phyloP scores from a whole-genome alignment of 2,113 vertebrate genomes.

The Oncorhynchus mykiss region DNA sequence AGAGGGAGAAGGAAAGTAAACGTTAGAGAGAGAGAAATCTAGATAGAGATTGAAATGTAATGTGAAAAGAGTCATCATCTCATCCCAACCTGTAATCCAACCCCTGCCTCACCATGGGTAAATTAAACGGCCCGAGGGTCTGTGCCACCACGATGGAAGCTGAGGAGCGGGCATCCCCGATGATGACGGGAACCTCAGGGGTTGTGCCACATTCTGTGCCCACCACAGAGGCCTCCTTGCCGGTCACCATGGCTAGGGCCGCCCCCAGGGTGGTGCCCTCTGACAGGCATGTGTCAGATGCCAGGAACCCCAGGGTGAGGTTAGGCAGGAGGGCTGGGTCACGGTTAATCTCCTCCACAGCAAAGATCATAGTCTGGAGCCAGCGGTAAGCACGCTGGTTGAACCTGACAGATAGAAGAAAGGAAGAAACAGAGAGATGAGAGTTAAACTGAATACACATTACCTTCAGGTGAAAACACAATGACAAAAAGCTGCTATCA shows the following conservation, averaged over 20 bases:
- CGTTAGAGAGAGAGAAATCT: neutral
- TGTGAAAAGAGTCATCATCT: neutral
- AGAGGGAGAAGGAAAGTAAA: neutral
- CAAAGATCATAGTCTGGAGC: conserved; percentile 58
- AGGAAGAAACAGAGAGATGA: neutral
- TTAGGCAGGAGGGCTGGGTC: conserved; percentile 48
- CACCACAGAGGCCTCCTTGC: conserved; percentile 25
- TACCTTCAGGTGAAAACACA: neutral
- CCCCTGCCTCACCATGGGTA: conserved; percentile 54
- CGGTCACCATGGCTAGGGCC: conserved; percentile 48
- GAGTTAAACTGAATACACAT: neutral
- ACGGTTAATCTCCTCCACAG: conserved; percentile 63
- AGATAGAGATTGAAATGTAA: neutral
- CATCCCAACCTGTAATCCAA: neutral
- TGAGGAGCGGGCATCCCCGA: conserved; percentile 54
- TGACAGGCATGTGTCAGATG: conserved; percentile 61
- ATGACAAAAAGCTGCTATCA: neutral
- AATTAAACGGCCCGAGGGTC: conserved; percentile 55
- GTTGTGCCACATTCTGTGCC: conserved; percentile 31
- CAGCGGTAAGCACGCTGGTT: conserved; percentile 51
- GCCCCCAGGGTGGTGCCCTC: conserved; percentile 55
- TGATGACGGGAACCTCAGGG: conserved; percentile 48
- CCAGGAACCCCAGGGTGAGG: conserved; percentile 56
- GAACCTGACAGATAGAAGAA: conserved; percentile 41
- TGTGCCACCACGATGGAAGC: conserved; percentile 56